These are phyloP conservation scores for Pteromalus puparum DNA, from an alignment of 1,140 invertebrate species.

Conservation along the genomic window DNA sequence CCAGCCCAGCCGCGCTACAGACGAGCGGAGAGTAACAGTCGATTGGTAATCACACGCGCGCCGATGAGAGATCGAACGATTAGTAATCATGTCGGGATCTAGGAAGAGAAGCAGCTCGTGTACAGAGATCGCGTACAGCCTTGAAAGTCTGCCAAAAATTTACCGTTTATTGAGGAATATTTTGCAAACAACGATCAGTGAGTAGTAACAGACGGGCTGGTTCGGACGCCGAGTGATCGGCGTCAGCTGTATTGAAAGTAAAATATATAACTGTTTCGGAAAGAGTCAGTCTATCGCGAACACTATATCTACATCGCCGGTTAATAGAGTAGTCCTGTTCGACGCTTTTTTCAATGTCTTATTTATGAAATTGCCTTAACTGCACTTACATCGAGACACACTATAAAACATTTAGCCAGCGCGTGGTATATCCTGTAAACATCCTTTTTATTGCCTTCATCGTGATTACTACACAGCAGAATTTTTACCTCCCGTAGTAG, in stretches of 20 bases:
- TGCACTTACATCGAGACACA: background rate
- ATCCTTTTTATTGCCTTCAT: constrained; percentile 12
- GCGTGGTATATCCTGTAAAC: constrained; percentile 13
- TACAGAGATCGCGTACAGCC: background rate
- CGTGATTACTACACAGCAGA: background rate
- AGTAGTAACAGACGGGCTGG: background rate
- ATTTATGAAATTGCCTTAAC: background rate
- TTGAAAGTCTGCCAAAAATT: background rate
- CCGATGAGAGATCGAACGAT: constrained; percentile 8
- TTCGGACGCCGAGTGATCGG: background rate
- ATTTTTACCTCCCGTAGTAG: background rate
- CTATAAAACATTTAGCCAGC: constrained; percentile 5
- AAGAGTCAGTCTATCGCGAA: too few species aligned
- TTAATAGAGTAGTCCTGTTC: constrained; percentile 13
- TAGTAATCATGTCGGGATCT: constrained; percentile 16
- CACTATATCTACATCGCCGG: too few species aligned
- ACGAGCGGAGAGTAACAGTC: background rate
- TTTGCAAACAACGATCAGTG: background rate
- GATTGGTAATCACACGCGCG: constrained; percentile 24
- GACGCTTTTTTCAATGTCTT: background rate
- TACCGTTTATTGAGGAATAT: background rate
- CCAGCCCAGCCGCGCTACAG: background rate
- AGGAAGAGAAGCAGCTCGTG: background rate
- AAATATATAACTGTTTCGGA: too few species aligned
- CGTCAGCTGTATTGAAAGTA: too few species aligned